Evolutionary conservation across 2,888 invertebrate species (phyloP).

Genomic region (Kryphioiulus occultus): DNA sequence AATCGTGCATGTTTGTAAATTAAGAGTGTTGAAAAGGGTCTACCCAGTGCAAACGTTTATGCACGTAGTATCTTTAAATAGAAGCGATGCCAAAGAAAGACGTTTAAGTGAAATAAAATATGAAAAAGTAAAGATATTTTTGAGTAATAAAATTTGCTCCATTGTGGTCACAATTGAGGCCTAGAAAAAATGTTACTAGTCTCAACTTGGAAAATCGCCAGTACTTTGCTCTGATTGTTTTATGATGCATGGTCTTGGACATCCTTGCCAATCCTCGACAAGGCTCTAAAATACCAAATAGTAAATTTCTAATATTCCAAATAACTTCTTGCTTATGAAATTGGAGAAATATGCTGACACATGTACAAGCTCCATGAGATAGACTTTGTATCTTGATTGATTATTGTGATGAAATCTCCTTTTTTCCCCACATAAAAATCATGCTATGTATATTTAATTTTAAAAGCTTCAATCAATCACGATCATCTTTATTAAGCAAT

Average conservation of each 20-base stretch:
- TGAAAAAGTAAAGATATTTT: not conserved
- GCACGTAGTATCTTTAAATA: not conserved
- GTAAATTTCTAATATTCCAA: not conserved
- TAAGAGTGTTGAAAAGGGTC: not conserved
- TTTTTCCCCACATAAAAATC: not conserved
- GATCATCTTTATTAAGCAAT: not conserved
- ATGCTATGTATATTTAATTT: not conserved
- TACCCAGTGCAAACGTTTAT: not conserved
- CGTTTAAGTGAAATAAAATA: conserved; percentile 21
- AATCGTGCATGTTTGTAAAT: not conserved
- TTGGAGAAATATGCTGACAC: not conserved
- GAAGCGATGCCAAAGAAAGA: conserved; percentile 35
- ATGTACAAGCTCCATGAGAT: not conserved
- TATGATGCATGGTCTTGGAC: not conserved
- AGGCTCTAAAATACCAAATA: not conserved
- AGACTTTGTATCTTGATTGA: not conserved
- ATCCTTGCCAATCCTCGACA: not conserved
- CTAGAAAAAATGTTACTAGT: not conserved
- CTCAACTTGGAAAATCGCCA: not conserved
- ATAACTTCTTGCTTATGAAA: not conserved
- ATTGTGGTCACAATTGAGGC: not conserved
- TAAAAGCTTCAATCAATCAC: not conserved
- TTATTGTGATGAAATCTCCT: not conserved
- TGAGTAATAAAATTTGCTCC: not conserved
- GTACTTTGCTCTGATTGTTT: not conserved